A percentile compares a stretch with the other conserved stretches of the same genome.
Conservation (phyloP, 2,888 invertebrate genomes). For the Sialis lutaria region DNA sequence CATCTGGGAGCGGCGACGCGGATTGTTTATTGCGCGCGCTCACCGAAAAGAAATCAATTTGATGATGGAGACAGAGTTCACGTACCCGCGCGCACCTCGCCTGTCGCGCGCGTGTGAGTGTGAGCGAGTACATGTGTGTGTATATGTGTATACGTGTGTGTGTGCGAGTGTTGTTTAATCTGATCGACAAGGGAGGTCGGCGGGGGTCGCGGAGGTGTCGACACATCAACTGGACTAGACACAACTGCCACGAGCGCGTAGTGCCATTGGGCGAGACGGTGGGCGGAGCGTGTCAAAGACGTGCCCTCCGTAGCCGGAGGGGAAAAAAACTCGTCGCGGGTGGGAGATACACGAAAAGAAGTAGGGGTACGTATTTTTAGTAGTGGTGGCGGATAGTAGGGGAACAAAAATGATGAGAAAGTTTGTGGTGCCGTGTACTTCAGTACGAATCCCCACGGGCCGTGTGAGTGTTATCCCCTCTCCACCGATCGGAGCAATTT, state of each 20-base stretch:
- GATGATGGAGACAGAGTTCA: constrained; percentile 8
- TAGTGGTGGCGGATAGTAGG: constrained; percentile 22
- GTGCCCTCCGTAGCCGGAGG: constrained; percentile 25
- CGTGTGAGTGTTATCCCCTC: neutral
- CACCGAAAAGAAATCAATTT: constrained; percentile 10
- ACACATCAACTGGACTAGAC: neutral
- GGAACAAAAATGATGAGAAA: neutral
- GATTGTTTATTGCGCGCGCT: constrained; percentile 12
- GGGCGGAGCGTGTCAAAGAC: constrained; percentile 29
- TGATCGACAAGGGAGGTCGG: neutral
- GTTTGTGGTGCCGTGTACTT: constrained; percentile 5
- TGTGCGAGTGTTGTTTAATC: constrained; percentile 4
- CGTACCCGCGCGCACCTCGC: neutral
- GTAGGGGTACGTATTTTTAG: constrained; percentile 28
- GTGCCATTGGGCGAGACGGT: constrained; percentile 26
- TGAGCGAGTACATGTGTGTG: constrained; percentile 15
- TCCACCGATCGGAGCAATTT: constrained; percentile 5
- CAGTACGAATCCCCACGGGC: constrained; percentile 15
- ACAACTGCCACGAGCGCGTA: constrained; percentile 9
- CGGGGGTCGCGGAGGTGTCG: neutral
- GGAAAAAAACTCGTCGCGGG: constrained; percentile 26
- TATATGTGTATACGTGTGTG: constrained; percentile 18
- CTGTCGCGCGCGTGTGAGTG: neutral
- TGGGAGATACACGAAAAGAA: constrained; percentile 25
- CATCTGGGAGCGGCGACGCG: constrained; percentile 1